phyloP scores from a whole-genome alignment of 1,140 invertebrate genomes.

The Rhopalosiphum maidis region DNA sequence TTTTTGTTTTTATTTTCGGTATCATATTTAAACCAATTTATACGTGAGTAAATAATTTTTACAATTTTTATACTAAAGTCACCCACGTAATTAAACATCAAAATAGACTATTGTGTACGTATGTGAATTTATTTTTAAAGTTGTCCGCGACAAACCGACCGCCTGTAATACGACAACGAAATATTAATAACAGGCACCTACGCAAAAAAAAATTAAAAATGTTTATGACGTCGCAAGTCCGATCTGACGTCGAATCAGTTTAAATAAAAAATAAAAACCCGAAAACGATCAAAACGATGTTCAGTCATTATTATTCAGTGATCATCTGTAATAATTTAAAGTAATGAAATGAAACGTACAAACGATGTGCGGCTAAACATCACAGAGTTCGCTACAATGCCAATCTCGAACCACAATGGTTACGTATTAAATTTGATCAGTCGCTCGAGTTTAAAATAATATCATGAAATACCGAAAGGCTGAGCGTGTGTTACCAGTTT shows the following conservation, averaged over 20 bases:
- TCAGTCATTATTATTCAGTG: background rate
- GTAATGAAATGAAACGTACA: background rate
- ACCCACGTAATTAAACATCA: background rate
- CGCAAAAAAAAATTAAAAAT: background rate
- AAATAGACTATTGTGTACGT: background rate
- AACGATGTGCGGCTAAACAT: background rate
- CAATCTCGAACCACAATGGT: no score
- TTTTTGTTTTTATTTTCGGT: background rate
- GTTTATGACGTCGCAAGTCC: background rate
- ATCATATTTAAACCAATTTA: background rate
- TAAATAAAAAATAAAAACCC: background rate
- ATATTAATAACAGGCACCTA: background rate
- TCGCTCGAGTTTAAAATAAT: no score
- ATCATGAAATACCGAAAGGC: no score
- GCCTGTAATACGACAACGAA: background rate
- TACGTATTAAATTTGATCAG: no score
- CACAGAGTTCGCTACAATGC: background rate
- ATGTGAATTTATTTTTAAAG: no score
- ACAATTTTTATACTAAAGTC: background rate
- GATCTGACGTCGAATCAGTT: background rate
- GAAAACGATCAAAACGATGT: background rate
- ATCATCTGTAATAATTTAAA: background rate
- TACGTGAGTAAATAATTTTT: background rate
- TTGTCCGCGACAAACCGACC: no score
- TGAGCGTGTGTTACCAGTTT: no score